Conservation (phyloP, 1,140 invertebrate species). For the Conus ventricosus region DNA sequence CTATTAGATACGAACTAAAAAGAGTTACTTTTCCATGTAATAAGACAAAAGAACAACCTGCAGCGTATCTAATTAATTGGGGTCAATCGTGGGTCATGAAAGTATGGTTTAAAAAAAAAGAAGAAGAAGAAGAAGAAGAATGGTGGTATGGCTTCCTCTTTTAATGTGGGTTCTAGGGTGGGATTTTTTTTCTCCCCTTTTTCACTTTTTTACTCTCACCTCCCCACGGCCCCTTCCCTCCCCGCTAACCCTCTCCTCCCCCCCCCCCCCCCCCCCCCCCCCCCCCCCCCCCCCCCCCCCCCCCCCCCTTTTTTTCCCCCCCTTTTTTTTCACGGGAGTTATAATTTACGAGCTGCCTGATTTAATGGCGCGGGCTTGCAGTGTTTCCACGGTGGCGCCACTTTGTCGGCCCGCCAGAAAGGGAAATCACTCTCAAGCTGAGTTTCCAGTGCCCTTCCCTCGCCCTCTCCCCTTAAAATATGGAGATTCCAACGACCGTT, state of each 20-base stretch:
- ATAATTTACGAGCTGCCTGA: constrained; percentile 2
- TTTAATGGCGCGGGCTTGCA: background rate
- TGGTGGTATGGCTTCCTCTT: too few relatives aligned
- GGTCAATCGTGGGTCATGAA: too few relatives aligned
- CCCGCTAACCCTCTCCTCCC: background rate
- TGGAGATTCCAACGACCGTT: too few relatives aligned
- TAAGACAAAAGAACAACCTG: too few relatives aligned
- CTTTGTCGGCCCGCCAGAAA: background rate
- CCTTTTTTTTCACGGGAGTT: background rate
- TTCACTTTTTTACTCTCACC: background rate
- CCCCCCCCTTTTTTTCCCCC: background rate
- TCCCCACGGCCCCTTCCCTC: background rate
- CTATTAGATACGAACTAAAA: too few relatives aligned
- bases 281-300: background rate
- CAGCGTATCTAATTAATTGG: too few relatives aligned
- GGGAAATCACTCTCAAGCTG: background rate
- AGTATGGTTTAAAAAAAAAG: too few relatives aligned
- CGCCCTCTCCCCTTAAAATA: too few relatives aligned
- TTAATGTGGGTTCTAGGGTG: too few relatives aligned
- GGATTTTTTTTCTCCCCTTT: constrained; percentile 3
- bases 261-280: too few relatives aligned
- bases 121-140: too few relatives aligned
- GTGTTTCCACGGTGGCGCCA: background rate
- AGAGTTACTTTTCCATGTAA: too few relatives aligned
- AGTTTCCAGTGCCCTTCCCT: background rate